Conservation (phyloP, 1,140 invertebrate genomes). For the Ylistrum balloti region DNA sequence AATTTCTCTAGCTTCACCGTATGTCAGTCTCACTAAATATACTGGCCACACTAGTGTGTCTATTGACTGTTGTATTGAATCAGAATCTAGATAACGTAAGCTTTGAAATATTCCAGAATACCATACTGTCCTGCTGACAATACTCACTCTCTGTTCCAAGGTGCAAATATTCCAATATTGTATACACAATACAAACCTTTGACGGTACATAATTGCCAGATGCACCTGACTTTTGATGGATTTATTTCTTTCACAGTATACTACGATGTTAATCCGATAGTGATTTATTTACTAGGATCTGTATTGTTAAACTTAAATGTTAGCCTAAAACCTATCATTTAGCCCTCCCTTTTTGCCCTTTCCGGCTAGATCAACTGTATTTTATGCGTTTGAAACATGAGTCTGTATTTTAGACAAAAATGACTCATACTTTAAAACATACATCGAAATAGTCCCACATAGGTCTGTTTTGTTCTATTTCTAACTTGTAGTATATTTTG, state of each 20-base stretch:
- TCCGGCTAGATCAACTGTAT: not conserved
- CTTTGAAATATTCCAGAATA: constrained; percentile 2
- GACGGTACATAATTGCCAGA: constrained; percentile 1
- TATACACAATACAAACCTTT: constrained; percentile 25
- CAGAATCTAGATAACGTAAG: not conserved
- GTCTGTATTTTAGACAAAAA: constrained; percentile 21
- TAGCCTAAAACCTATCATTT: not conserved
- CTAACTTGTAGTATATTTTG: not conserved
- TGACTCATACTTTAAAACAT: constrained; percentile 1
- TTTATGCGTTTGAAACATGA: constrained; percentile 9
- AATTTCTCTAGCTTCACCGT: constrained; percentile 49
- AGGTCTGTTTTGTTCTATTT: not conserved
- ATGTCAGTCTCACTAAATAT: constrained; percentile 46
- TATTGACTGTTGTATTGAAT: constrained; percentile 20
- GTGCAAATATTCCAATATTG: constrained; percentile 9
- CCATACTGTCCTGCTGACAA: not conserved
- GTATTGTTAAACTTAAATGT: not conserved
- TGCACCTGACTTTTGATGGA: constrained; percentile 32
- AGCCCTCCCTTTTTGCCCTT: not conserved
- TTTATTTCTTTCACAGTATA: constrained; percentile 19
- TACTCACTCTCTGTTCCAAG: not conserved
- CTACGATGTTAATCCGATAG: not conserved
- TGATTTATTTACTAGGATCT: not conserved
- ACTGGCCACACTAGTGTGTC: not conserved
- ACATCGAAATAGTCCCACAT: not conserved